Evolutionary conservation across 2,113 vertebrate species (phyloP).

Genomic region (Rhea americana): DNA sequence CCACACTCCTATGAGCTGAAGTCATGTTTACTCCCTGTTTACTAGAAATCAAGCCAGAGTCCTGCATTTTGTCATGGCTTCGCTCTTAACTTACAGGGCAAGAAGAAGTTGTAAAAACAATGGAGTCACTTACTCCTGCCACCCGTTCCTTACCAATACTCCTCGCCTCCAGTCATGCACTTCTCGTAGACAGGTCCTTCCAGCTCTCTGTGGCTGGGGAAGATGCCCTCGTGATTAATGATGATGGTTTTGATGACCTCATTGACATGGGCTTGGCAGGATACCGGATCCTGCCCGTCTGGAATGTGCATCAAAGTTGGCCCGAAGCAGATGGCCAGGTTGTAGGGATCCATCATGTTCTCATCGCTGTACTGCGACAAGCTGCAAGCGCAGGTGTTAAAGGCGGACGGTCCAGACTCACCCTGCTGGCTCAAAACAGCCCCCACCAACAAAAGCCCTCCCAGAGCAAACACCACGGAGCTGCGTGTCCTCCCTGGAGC

Average conservation of each 20-base stretch:
- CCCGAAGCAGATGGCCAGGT: slow-evolving; percentile 98
- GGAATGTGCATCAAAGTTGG: slow-evolving; percentile 98
- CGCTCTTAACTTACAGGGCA: fast-evolving
- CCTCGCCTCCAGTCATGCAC: slow-evolving; percentile 97
- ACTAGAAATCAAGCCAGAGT: background rate
- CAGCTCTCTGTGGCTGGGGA: slow-evolving; percentile 89
- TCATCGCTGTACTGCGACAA: slow-evolving; percentile 97
- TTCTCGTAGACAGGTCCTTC: slow-evolving; percentile 97
- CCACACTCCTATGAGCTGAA: background rate
- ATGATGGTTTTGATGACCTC: slow-evolving; percentile 99
- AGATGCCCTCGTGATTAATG: slow-evolving; percentile 93
- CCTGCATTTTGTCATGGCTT: background rate
- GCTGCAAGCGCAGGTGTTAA: slow-evolving; percentile 71
- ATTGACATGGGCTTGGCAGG: slow-evolving; percentile 97
- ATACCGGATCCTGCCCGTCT: slow-evolving; percentile 94
- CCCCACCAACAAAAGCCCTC: background rate
- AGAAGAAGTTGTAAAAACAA: background rate
- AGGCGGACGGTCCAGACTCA: fast-evolving
- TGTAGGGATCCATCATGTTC: slow-evolving; percentile 99
- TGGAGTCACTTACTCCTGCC: background rate
- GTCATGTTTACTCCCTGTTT: background rate
- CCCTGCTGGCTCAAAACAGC: fast-evolving
- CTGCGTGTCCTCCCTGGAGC: background rate
- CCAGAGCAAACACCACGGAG: fast-evolving
- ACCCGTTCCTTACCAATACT: slow-evolving; percentile 90